Percentiles rank a stretch among this genome's conserved stretches.
phyloP scores from a whole-genome alignment of 2,113 vertebrate genomes.

The Lethenteron reissneri region DNA sequence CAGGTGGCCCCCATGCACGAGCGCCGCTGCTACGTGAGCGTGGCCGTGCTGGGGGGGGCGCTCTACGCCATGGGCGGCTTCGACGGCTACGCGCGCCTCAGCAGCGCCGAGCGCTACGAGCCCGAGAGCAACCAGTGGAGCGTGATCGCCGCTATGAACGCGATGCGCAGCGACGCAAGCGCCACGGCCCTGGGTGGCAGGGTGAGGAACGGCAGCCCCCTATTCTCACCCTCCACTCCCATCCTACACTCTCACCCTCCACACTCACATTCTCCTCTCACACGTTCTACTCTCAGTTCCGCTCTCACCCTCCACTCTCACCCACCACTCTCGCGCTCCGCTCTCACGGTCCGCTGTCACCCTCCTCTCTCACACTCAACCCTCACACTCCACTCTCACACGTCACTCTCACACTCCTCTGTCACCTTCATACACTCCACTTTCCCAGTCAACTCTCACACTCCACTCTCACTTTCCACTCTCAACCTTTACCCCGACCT shows the following conservation, averaged over 20 bases:
- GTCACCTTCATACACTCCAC: too few species aligned
- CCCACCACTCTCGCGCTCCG: background rate
- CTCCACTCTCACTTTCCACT: too few species aligned
- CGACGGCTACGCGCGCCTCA: constrained; percentile 27
- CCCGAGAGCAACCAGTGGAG: constrained; percentile 46
- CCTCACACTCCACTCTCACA: too few species aligned
- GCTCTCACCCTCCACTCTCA: too few species aligned
- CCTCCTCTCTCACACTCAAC: too few species aligned
- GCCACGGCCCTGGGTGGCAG: constrained; percentile 29
- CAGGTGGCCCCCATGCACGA: constrained; percentile 45
- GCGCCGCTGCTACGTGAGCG: constrained; percentile 37
- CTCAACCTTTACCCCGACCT: too few species aligned
- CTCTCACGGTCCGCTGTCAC: background rate
- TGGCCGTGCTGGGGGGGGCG: constrained; percentile 24
- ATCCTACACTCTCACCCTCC: background rate
- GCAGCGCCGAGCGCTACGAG: constrained; percentile 31
- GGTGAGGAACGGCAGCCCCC: background rate
- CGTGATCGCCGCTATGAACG: constrained; percentile 33
- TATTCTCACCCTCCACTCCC: background rate
- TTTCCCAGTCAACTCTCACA: too few species aligned
- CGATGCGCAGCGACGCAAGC: constrained; percentile 33
- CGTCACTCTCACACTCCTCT: too few species aligned
- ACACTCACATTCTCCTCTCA: too few species aligned
- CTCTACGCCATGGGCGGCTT: constrained; percentile 49
- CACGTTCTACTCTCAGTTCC: too few species aligned